Evolutionary conservation across 2,888 invertebrate species (phyloP), one percentile per base, ranked within the genome.

Genomic region (Cremastobaeus sp.): DNA sequence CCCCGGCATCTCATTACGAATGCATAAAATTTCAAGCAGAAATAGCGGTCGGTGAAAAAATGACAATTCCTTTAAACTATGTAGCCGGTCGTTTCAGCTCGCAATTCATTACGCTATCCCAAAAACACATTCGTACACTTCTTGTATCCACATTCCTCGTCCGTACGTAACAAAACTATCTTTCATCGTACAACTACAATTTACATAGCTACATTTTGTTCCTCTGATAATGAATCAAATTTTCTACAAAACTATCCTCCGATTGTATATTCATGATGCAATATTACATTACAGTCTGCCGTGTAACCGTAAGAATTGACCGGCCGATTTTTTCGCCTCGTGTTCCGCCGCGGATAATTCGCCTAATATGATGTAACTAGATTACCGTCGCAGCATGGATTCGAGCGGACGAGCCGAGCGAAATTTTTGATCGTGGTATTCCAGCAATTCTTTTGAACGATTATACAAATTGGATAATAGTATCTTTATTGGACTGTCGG

Each of bases 381-480:
- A 64, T 74, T 74, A 74, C 28, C 59, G 64, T 64, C 59, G 59
- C 37, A 57, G 62, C 45, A 30, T 25, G 64, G 52, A 74, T 74
- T 43, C 59, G 41, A 57, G 47, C 39, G 52, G 39, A 64, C 47
- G 47, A 34, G 28, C 34, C 39, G 57, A 62, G 68, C 68, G 43
- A 74, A 68, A 74, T 50, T 74, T 74, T 68, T 64, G 48, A 57
- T 54, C 57, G 37, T 68, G 62, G 68, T 74, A 74, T 74, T 74
- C 64, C 57, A 74, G 57, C 73, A 68, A 74, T 74, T 74, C 73
- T 68, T 74, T 68, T 64, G 62, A 68, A 74, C 64, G 68, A 74
- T 74, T 74, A 74, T 74, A 74, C 73, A 73, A 73, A 73, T 73
- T 73, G 73, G 68, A 73, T 73, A 73, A 73, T 73, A 68, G 66